These are phyloP conservation scores for Ibidorhyncha struthersii DNA, from an alignment of 2,113 vertebrate species.

Conservation along the genomic window DNA sequence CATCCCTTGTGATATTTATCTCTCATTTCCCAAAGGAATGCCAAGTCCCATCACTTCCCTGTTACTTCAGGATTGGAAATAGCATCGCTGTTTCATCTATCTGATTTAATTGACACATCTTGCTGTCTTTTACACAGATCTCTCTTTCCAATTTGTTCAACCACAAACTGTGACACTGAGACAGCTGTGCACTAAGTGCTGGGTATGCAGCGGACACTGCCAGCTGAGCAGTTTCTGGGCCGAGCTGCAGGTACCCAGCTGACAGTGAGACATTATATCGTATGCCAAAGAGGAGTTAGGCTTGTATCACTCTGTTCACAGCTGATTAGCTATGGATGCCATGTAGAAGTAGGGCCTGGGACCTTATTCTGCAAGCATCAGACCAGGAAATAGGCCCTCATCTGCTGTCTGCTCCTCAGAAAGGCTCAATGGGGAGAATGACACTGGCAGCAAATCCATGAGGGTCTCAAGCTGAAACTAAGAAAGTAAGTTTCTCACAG, in stretches of 20 bases:
- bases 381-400: neutral
- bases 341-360: neutral
- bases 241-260: neutral
- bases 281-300: neutral
- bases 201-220: neutral
- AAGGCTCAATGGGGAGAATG: neutral
- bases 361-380: neutral
- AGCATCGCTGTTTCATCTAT: neutral
- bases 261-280: neutral
- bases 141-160: neutral
- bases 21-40: neutral
- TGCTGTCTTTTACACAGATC: neutral
- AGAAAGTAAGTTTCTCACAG: neutral
- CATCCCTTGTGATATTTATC: neutral
- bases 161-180: neutral
- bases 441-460: neutral
- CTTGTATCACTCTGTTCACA: neutral
- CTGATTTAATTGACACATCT: neutral
- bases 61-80: neutral
- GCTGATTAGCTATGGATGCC: neutral
- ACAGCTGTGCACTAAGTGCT: neutral
- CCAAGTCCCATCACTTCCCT: neutral
- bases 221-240: neutral
- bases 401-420: neutral
- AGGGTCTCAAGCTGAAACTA: neutral